Conservation (phyloP, 2,888 invertebrate species). For the Pecten maximus region DNA sequence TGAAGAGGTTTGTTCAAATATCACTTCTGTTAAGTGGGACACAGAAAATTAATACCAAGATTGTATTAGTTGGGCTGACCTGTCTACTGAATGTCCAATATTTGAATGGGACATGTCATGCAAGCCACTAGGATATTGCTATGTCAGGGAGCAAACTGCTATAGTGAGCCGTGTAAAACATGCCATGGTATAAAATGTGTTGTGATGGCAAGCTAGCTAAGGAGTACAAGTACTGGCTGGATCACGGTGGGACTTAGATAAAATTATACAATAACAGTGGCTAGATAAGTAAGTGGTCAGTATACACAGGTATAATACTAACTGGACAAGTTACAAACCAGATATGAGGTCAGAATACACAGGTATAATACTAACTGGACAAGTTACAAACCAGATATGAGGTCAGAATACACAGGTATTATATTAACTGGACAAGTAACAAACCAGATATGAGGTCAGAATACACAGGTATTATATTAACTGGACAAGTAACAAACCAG, state of each 20-base stretch:
- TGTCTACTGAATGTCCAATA: neutral
- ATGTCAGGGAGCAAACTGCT: conserved; percentile 15
- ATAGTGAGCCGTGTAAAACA: neutral
- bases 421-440: neutral
- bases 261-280: neutral
- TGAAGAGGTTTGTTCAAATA: conserved; percentile 24
- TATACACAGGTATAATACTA: neutral
- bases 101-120: neutral
- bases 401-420: neutral
- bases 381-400: neutral
- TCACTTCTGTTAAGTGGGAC: conserved; percentile 14
- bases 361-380: neutral
- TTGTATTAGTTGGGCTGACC: neutral
- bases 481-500: no score
- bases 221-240: no score
- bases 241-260: no score
- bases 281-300: neutral
- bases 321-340: neutral
- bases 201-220: neutral
- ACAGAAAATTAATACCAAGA: neutral
- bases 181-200: neutral
- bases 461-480: neutral
- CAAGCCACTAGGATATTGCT: neutral
- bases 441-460: neutral
- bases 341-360: neutral